These are phyloP conservation scores for Pseudomyrmex dendroicus DNA, from an alignment of 1,140 invertebrate genomes.

Conservation along the genomic window DNA sequence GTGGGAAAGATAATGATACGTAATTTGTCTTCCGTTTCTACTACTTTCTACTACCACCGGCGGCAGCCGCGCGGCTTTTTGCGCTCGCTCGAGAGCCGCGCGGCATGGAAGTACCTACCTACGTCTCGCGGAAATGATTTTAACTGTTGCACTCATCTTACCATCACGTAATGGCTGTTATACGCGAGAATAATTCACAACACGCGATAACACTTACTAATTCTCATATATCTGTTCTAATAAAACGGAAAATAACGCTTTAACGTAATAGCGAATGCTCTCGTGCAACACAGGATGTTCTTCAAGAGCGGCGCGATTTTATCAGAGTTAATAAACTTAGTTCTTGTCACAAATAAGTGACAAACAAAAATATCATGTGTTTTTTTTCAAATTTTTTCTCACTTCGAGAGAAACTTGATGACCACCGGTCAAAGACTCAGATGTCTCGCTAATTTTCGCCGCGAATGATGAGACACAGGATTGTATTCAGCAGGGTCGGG, in stretches of 20 bases:
- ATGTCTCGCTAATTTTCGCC: constrained; percentile 13
- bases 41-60: constrained; percentile 50
- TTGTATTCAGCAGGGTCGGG: not conserved
- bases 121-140: constrained; percentile 29
- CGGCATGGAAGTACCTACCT: not conserved
- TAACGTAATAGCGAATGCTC: not conserved
- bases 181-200: constrained; percentile 25
- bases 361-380: too few species aligned
- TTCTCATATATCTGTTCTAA: constrained; percentile 24
- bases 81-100: constrained; percentile 6
- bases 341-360: too few species aligned
- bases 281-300: not conserved
- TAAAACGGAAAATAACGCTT: constrained; percentile 23
- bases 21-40: constrained; percentile 60
- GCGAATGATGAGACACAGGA: not conserved
- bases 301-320: not conserved
- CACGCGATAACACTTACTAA: constrained; percentile 23
- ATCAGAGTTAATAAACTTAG: not conserved
- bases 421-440: not conserved
- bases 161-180: constrained; percentile 39
- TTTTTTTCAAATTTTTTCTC: not conserved
- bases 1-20: constrained; percentile 59
- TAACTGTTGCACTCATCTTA: constrained; percentile 16
- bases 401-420: not conserved
- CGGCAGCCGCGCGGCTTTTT: constrained; percentile 48